Evolutionary conservation across 2,113 vertebrate species (phyloP), one percentile per base, ranked within the genome.

Genomic region (Cichladusa arquata): DNA sequence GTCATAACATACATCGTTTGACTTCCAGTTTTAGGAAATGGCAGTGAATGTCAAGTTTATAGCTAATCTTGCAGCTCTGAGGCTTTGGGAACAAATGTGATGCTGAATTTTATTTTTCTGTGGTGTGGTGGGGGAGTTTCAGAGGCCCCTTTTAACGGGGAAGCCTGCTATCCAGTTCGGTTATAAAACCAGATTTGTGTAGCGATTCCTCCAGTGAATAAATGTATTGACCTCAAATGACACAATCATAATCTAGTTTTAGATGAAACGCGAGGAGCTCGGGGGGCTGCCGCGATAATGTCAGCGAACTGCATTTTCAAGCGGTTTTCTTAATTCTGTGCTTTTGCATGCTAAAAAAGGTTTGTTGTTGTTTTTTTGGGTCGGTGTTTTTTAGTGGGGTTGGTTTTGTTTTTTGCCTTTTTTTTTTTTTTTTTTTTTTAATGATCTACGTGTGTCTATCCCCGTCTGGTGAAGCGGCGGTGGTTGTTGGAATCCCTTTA

Each of bases 161-260:
- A 62, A 86, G 33, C 80, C 95, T 94, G 85, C 92, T 92, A 71
- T 82, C 80, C 94, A 95, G 97, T 85, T 92, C 16, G 92, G 91
- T 95, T 97, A 96, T 96, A 97, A 98, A 97, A 95, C 83, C 96
- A 92, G 96, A 96, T 97, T 96, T 86, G 96, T 95, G 95, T 79
- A 74, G 96, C 93, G 96, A 97, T 98, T 96, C 93, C 97, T 97
- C 94, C 77, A 91, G 94, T 96, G 97, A 95, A 98, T 97, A 98
- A 98, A 98, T 97, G 95, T 97, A 96, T 94, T 98, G 98, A 98
- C 98, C 98, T 98, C 97, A 98, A 97, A 98, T 98, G 98, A 98
- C 98, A 98, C 97, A 98, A 97, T 97, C 97, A 96, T 97, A 82
- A 97, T 98, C 93, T 97, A 98, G 97, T 98, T 98, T 97, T 97